A percentile compares a stretch with the other conserved stretches of the same genome.
Evolutionary conservation across 2,113 vertebrate species (phyloP).

Genomic region (Drymodes brunneopygia): DNA sequence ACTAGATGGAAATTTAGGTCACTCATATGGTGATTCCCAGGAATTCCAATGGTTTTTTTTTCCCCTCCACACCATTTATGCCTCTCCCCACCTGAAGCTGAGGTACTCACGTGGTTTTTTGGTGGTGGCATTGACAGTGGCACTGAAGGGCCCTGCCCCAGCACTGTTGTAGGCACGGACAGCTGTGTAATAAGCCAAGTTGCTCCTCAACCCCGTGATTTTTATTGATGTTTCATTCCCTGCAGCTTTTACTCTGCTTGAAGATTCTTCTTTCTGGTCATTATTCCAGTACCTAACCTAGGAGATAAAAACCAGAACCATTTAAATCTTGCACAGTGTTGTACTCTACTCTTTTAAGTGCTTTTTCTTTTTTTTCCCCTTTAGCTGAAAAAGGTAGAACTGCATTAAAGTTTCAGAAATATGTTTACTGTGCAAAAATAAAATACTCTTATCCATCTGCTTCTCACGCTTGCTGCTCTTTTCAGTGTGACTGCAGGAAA

Average conservation of each 20-base stretch:
- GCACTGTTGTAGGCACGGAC: slow-evolving; percentile 92
- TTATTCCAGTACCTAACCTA: slow-evolving; percentile 93
- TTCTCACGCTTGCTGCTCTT: not conserved
- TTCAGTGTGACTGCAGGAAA: not conserved
- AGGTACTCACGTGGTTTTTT: slow-evolving; percentile 88
- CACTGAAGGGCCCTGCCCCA: slow-evolving; percentile 85
- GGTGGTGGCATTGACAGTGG: slow-evolving; percentile 87
- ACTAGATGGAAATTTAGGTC: not conserved
- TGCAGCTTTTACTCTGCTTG: slow-evolving; percentile 82
- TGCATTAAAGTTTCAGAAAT: not conserved
- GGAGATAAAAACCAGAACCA: not conserved
- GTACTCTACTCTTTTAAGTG: not conserved
- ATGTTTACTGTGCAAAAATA: not conserved
- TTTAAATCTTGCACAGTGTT: not conserved
- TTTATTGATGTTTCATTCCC: slow-evolving; percentile 84
- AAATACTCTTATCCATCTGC: not conserved
- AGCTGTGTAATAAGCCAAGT: slow-evolving; percentile 82
- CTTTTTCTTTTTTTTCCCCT: rapidly evolving
- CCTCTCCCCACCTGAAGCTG: not conserved
- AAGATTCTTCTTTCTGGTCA: slow-evolving; percentile 84
- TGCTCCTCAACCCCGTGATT: slow-evolving; percentile 83
- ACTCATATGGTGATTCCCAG: not conserved
- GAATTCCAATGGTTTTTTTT: not conserved
- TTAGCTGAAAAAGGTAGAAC: not conserved
- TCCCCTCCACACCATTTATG: not conserved